Evolutionary conservation across 2,797 vertebrate genomes (phyloP), one percentile per base, ranked within the genome.

Genomic region (Enteromius unitaeniatus): DNA sequence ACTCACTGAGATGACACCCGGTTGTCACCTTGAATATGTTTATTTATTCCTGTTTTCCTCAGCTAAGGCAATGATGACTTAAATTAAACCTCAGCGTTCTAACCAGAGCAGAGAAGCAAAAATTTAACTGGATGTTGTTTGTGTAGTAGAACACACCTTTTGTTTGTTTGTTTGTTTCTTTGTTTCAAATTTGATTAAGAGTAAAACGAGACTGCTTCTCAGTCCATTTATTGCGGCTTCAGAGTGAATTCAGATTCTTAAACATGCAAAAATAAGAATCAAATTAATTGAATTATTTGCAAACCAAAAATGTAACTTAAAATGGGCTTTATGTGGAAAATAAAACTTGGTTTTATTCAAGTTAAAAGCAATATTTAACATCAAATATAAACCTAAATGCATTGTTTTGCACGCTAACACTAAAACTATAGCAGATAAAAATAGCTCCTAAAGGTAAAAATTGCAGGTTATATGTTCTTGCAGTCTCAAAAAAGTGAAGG

Each of bases 21-120:
- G 89, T 84, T 93, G 93, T 93, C 92, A 91, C 92, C 91, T 92
- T 91, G 85, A 93, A 94, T 93, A 88, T 92, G 90, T 92, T 92
- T 94, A 93, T 94, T 92, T 93, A 93, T 93, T 89, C 89, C 90
- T 88, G 84, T 88, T 89, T 78, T 85, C 84, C 68, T 90, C 74
- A 89, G 90, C 89, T 88, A 72, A 86, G 84, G 86, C 90, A 91
- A 90, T 89, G 85, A 91, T 88, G 90, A 76, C 83, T 89, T 79
- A 92, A 92, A 92, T 90, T 91, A 90, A 90, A 91, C 91, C 86
- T 76, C 85, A 84, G 14, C 6, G 28, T 85, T 87, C 82, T 73
- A 72, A 75, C 53, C 49, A n/a, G 45, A 23, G 47, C 42, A 45
- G 14, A 85, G 74, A 26, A 58, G 31, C 8, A 15, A 40, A 68